Evolutionary conservation across 23 tunicate species (phyloP).

Genomic region (Styela clava): DNA sequence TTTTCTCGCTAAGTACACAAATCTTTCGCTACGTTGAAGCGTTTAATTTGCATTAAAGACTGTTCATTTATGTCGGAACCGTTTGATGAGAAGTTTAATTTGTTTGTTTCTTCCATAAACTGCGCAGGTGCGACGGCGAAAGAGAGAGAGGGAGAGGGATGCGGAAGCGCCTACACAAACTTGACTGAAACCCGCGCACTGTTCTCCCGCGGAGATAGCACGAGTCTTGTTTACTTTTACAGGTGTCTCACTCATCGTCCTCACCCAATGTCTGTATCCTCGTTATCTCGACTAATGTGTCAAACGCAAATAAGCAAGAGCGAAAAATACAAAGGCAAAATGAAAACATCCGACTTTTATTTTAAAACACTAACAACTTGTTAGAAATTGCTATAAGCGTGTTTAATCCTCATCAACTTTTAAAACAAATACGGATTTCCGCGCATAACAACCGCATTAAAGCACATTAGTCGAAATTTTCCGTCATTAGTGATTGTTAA

Average conservation of each 20-base stretch:
- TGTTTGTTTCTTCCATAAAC: background rate
- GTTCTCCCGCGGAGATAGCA: background rate
- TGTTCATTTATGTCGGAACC: background rate
- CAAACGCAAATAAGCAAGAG: background rate
- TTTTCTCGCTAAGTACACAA: slow-evolving; percentile 17
- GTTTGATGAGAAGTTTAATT: background rate
- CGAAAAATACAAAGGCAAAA: background rate
- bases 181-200: background rate
- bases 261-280: background rate
- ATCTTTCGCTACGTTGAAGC: background rate
- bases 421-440: background rate
- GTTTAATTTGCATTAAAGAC: slow-evolving; percentile 12
- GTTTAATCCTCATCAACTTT: background rate
- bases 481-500: background rate
- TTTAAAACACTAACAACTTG: background rate
- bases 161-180: slow-evolving; percentile 8
- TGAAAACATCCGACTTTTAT: background rate
- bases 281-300: background rate
- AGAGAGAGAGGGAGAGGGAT: background rate
- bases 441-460: background rate
- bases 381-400: background rate
- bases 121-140: background rate
- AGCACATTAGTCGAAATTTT: background rate
- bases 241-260: background rate
- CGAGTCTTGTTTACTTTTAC: background rate